Base-by-base conservation (phyloP, 2,113 vertebrate species). In the Alligator mississippiensis region DNA sequence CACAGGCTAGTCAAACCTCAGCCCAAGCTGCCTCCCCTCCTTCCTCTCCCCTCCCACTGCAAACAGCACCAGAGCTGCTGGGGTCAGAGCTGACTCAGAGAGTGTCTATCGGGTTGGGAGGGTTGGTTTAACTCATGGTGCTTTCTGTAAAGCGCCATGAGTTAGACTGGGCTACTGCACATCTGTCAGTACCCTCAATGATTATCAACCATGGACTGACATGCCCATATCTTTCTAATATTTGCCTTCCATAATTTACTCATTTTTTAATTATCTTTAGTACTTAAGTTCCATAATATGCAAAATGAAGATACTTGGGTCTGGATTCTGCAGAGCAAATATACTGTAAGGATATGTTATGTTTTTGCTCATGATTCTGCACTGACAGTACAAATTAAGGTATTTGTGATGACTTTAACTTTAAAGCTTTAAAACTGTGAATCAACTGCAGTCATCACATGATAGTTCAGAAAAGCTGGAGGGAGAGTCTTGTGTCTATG, bases 401-500 rank as follows among this genome's bases (percentile, higher is more conserved):
- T 92, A 47, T 1, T 96, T 92, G 84, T 0, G 0, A 34, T 95
- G 90, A 94, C 91, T 38, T 38, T 38, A 38, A 38, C 38, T 38
- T 38, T 38, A 38, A 38, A 38, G 5, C 81, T 95, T 95, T 95
- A 93, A 21, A 92, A 55, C 11, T 22, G 79, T 85, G 89, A 84
- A 38, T 87, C 86, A 79, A 93, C 57, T 54, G 54, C n/a, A 85
- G 1, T 4, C 6, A 60, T 78, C 28, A 38, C 74, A 66, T 13
- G 24, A 74, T 60, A 95, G 34, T 61, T 80, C 84, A 97, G 83
- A 94, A 87, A 92, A 94, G 11, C 19, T 86, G 78, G 76, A 94
- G 85, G 28, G 87, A 90, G 88, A 64, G 16, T n/a, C 58, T 90
- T 77, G 76, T 22, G 28, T 89, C 75, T 90, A 16, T 47, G 27